Evolutionary conservation across 2,888 invertebrate species (phyloP).

Genomic region (Cosmia pyralina): DNA sequence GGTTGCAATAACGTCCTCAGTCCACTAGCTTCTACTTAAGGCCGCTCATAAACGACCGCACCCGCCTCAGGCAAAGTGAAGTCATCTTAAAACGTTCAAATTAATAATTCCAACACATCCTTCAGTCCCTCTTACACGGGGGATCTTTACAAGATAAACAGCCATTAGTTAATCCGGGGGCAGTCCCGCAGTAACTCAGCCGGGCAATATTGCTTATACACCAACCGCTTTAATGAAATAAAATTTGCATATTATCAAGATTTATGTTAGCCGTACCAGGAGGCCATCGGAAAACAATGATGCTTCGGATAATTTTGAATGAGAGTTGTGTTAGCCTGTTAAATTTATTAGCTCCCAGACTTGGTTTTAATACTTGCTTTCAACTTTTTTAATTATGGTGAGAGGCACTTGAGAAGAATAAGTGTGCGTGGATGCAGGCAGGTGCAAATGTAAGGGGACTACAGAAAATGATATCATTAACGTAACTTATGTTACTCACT

Average conservation of each 20-base stretch:
- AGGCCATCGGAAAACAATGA: slow-evolving; percentile 85
- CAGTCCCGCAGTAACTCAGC: slow-evolving; percentile 85
- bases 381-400: slow-evolving; percentile 59
- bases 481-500: slow-evolving; percentile 28
- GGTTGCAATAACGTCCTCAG: slow-evolving; percentile 37
- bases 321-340: slow-evolving; percentile 66
- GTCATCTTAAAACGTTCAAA: slow-evolving; percentile 68
- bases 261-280: slow-evolving; percentile 80
- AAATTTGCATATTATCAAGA: slow-evolving; percentile 90
- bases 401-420: slow-evolving; percentile 36
- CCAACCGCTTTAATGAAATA: slow-evolving; percentile 89
- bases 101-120: slow-evolving; percentile 83
- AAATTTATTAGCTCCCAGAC: slow-evolving; percentile 62
- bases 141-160: slow-evolving; percentile 89
- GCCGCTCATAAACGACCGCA: slow-evolving; percentile 23
- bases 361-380: slow-evolving; percentile 26
- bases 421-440: slow-evolving; percentile 19
- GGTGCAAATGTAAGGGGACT: slow-evolving; percentile 34
- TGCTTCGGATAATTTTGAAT: slow-evolving; percentile 74
- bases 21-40: slow-evolving; percentile 24
- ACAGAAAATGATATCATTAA: slow-evolving; percentile 40
- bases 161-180: slow-evolving; percentile 89
- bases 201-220: slow-evolving; percentile 86
- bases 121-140: slow-evolving; percentile 73
- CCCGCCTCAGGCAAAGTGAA: slow-evolving; percentile 52